These are phyloP conservation scores for Periophthalmus magnuspinnatus DNA, from an alignment of 2,797 vertebrate genomes.

Conservation along the genomic window DNA sequence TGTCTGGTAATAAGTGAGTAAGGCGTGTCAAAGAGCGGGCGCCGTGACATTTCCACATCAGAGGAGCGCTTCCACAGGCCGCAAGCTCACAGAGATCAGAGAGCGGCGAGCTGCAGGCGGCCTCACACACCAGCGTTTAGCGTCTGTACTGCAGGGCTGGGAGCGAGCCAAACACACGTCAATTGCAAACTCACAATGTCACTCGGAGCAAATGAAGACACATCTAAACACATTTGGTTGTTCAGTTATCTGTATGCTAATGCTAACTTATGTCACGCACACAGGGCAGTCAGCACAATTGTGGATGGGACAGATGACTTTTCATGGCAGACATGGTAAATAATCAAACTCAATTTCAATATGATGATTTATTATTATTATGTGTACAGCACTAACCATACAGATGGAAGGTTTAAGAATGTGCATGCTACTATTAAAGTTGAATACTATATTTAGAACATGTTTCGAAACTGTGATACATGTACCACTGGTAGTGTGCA, in stretches of 20 bases:
- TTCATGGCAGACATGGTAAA: neutral
- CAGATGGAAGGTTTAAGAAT: too few species aligned
- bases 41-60: conserved; percentile 38
- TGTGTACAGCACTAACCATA: too few species aligned
- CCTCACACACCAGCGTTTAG: conserved; percentile 16
- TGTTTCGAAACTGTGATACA: too few species aligned
- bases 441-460: too few species aligned
- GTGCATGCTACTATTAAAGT: too few species aligned
- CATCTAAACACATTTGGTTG: neutral
- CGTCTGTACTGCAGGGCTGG: conserved; percentile 32
- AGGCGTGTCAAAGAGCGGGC: conserved; percentile 37
- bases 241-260: neutral
- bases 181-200: neutral
- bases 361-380: too few species aligned
- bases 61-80: conserved; percentile 29
- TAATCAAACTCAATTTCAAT: neutral
- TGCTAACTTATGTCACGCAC: neutral
- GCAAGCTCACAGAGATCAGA: conserved; percentile 34
- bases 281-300: neutral
- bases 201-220: neutral
- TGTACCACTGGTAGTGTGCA: too few species aligned
- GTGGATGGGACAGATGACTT: neutral
- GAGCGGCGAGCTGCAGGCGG: conserved; percentile 23
- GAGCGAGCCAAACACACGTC: neutral
- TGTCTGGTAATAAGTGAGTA: conserved; percentile 34